Conservation (phyloP, 2,113 vertebrate genomes). For the Chaenogobius annularis region DNA sequence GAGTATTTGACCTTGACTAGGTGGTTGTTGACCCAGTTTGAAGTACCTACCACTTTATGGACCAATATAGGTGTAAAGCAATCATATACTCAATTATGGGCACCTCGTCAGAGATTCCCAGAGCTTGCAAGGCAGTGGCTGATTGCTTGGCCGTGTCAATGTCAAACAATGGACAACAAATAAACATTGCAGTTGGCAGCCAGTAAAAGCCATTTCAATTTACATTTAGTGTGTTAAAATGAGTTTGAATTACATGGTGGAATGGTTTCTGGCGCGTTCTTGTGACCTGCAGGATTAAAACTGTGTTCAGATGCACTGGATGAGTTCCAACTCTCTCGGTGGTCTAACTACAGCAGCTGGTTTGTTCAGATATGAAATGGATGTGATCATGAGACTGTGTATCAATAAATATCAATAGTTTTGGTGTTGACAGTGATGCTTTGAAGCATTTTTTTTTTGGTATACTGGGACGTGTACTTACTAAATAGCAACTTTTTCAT, state of each 20-base stretch:
- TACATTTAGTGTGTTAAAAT: conserved; percentile 8
- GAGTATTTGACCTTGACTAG: conserved; percentile 20
- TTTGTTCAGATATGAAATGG: conserved; percentile 24
- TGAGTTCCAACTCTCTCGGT: conserved; percentile 8
- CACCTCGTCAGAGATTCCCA: conserved; percentile 46
- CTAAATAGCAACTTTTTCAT: too few relatives aligned
- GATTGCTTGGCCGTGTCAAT: conserved; percentile 23
- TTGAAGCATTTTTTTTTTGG: background rate
- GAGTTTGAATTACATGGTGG: conserved; percentile 26
- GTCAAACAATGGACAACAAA: conserved; percentile 31
- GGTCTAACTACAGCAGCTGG: conserved; percentile 30
- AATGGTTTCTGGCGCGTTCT: conserved; percentile 21
- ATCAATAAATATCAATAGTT: background rate
- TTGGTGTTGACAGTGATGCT: background rate
- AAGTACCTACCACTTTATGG: conserved; percentile 20
- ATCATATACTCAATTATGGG: conserved; percentile 30
- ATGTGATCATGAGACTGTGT: background rate
- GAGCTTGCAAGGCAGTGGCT: conserved; percentile 13
- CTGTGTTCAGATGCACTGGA: conserved; percentile 21
- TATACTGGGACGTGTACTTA: too few relatives aligned
- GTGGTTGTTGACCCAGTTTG: conserved; percentile 22
- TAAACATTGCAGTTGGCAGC: background rate
- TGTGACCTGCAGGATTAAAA: conserved; percentile 10
- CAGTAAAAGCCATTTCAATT: background rate
- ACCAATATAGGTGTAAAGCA: conserved; percentile 20